Conservation (phyloP, 2,113 vertebrate genomes). For the Maylandia zebra region DNA sequence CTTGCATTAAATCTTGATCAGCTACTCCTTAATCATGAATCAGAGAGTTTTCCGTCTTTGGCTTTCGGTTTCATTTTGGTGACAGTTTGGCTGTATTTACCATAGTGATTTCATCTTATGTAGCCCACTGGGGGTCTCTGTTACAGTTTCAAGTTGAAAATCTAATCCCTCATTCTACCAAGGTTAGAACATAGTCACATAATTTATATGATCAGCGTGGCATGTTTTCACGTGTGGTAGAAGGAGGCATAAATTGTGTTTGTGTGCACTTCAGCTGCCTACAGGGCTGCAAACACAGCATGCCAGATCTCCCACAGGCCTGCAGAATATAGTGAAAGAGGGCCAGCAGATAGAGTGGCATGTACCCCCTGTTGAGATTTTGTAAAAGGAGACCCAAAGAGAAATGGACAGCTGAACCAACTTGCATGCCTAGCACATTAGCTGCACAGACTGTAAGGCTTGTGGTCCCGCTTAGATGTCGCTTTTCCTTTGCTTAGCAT, state of each 20-base stretch:
- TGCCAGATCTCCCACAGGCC: conserved; percentile 3
- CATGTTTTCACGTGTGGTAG: neutral
- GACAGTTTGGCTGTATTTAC: neutral
- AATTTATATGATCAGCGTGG: neutral
- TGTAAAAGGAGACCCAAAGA: conserved; percentile 48
- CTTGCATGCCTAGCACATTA: neutral
- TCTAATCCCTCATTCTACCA: neutral
- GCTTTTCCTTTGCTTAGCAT: neutral
- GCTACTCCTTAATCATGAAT: neutral
- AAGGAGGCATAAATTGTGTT: conserved; percentile 32
- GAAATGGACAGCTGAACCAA: conserved; percentile 47
- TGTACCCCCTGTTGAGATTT: conserved; percentile 29
- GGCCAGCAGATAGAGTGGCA: neutral
- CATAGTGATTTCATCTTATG: neutral
- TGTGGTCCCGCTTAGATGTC: neutral
- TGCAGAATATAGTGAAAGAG: neutral
- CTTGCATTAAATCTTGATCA: neutral
- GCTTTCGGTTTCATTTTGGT: neutral
- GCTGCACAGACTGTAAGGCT: neutral
- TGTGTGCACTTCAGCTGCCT: conserved; percentile 18
- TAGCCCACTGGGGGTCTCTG: neutral
- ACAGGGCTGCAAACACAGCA: neutral
- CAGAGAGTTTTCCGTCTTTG: neutral
- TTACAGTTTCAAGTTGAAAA: neutral
- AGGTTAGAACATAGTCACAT: neutral